Percentiles rank a stretch among this genome's conserved stretches.
These are phyloP conservation scores for Pollenia labialis DNA, from an alignment of 2,888 invertebrate species.

Conservation along the genomic window DNA sequence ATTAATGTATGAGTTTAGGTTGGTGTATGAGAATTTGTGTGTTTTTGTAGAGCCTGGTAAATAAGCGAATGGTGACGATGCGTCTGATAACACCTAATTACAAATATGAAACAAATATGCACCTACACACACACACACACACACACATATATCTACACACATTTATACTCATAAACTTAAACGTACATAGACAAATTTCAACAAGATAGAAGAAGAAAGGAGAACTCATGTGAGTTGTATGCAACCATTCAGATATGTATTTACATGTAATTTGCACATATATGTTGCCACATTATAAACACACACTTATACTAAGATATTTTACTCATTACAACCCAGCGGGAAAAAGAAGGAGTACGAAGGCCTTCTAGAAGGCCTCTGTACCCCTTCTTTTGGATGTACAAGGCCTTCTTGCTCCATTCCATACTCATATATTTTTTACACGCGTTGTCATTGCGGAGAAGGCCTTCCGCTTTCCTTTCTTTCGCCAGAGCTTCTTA, in stretches of 20 bases:
- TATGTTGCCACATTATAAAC: slow-evolving; percentile 68
- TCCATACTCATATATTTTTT: too few relatives aligned
- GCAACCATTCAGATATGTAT: slow-evolving; percentile 55
- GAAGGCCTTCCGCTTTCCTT: too few relatives aligned
- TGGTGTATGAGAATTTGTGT: not conserved
- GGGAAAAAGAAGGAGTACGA: too few relatives aligned
- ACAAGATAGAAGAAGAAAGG: slow-evolving; percentile 12
- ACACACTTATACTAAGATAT: slow-evolving; percentile 41
- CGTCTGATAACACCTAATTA: slow-evolving; percentile 72
- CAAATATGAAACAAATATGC: slow-evolving; percentile 48
- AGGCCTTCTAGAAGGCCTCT: too few relatives aligned
- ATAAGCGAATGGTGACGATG: slow-evolving; percentile 59
- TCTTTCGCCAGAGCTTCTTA: too few relatives aligned
- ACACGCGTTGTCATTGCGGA: too few relatives aligned
- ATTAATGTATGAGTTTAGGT: slow-evolving; percentile 31
- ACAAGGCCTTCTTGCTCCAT: too few relatives aligned
- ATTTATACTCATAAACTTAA: not conserved
- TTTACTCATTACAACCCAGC: not conserved
- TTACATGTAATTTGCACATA: slow-evolving; percentile 72
- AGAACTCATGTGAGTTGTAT: slow-evolving; percentile 7
- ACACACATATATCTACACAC: slow-evolving; percentile 8
- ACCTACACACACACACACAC: slow-evolving; percentile 29
- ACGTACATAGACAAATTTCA: not conserved
- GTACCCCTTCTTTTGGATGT: too few relatives aligned
- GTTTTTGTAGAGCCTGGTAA: slow-evolving; percentile 17